phyloP scores from a whole-genome alignment of 2,888 invertebrate species.

The Cephus spinipes region DNA sequence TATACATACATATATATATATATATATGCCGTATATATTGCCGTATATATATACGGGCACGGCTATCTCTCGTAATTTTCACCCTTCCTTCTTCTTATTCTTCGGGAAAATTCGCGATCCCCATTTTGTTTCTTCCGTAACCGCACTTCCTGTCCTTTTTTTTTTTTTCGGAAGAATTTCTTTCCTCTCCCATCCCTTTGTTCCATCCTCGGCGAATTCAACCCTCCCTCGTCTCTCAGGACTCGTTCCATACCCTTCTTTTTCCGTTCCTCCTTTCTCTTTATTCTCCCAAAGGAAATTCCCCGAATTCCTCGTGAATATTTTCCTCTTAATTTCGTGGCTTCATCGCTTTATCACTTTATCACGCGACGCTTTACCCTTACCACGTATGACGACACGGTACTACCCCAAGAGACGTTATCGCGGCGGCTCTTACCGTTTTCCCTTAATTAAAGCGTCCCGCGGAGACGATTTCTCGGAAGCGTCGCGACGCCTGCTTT shows the following conservation, averaged over 20 bases:
- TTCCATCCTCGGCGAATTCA: conserved; percentile 21
- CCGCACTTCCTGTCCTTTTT: too few species aligned
- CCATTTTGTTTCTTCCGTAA: too few species aligned
- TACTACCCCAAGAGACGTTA: background rate
- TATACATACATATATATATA: too few species aligned
- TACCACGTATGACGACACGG: background rate
- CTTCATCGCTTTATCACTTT: conserved; percentile 14
- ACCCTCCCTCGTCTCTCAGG: too few species aligned
- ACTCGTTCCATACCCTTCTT: background rate
- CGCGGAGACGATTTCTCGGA: background rate
- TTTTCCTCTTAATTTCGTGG: conserved; percentile 44
- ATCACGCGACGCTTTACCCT: conserved; percentile 8
- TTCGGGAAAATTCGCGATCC: too few species aligned
- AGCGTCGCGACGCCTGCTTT: background rate
- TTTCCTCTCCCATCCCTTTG: conserved; percentile 10
- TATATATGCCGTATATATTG: too few species aligned
- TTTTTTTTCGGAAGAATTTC: background rate
- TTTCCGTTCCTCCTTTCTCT: conserved; percentile 20
- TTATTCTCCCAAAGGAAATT: conserved; percentile 40
- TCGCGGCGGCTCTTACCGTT: background rate
- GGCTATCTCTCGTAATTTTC: too few species aligned
- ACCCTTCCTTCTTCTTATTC: too few species aligned
- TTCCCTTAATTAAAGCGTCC: background rate
- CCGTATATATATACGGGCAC: too few species aligned
- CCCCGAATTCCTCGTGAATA: conserved; percentile 36